These are phyloP conservation scores for Caerostris darwini DNA, from an alignment of 1,140 invertebrate genomes.

Conservation along the genomic window DNA sequence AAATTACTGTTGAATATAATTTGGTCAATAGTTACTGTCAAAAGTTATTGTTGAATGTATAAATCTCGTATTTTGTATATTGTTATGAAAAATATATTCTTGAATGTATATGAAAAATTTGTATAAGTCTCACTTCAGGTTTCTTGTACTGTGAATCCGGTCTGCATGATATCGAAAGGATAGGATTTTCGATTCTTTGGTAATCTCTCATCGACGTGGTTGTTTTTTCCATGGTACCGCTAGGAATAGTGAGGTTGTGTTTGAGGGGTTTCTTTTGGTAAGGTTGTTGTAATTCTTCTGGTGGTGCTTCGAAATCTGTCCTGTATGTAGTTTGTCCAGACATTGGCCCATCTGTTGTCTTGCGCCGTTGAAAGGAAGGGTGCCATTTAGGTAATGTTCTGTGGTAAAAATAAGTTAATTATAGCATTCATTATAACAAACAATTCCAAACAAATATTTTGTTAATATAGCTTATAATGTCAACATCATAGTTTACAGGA, in stretches of 20 bases:
- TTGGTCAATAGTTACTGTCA: no score
- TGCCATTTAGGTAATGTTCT: constrained; percentile 61
- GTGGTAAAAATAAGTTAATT: neutral
- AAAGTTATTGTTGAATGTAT: no score
- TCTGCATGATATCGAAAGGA: constrained; percentile 19
- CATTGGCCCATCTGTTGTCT: neutral
- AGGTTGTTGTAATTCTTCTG: constrained; percentile 7
- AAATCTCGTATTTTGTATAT: no score
- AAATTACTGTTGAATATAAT: no score
- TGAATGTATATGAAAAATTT: neutral
- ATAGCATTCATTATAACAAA: neutral
- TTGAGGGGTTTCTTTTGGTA: neutral
- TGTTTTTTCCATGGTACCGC: constrained; percentile 55
- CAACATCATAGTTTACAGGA: no score
- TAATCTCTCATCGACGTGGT: constrained; percentile 60
- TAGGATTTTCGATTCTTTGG: neutral
- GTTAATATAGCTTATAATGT: no score
- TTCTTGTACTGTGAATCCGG: constrained; percentile 35
- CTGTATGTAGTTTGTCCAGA: constrained; percentile 44
- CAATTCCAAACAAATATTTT: no score
- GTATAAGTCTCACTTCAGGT: constrained; percentile 27
- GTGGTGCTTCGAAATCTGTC: constrained; percentile 53
- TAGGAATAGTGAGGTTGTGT: constrained; percentile 39
- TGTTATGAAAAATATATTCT: no score
- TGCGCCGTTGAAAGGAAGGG: neutral